These are phyloP conservation scores for Dysmachus trigonus DNA, from an alignment of 2,888 invertebrate genomes.

Conservation along the genomic window DNA sequence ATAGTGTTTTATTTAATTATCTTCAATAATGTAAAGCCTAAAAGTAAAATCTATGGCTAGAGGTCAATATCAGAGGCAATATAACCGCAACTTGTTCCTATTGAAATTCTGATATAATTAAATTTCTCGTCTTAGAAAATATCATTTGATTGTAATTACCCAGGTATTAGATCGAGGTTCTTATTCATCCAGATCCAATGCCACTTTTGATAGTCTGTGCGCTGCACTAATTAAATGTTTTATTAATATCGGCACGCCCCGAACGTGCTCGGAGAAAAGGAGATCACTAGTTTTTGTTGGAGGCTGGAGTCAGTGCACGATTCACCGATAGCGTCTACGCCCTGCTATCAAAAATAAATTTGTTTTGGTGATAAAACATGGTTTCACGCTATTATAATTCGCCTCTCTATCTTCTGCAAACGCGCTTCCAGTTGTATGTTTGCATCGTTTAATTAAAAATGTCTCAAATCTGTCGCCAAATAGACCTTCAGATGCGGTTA, in stretches of 20 bases:
- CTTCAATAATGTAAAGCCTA: background rate
- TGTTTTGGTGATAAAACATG: conserved; percentile 3
- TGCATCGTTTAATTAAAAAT: conserved; percentile 8
- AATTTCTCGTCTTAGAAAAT: background rate
- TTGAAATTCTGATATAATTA: background rate
- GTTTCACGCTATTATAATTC: background rate
- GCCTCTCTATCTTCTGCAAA: conserved; percentile 3
- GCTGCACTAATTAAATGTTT: background rate
- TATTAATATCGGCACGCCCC: background rate
- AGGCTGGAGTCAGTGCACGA: background rate
- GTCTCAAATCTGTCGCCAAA: background rate
- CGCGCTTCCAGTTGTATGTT: background rate
- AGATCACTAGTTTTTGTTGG: background rate
- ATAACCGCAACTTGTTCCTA: background rate
- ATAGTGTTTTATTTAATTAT: background rate
- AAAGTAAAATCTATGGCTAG: background rate
- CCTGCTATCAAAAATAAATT: conserved; percentile 3
- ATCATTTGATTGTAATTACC: background rate
- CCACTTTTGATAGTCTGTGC: background rate
- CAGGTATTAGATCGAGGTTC: background rate
- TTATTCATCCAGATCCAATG: background rate
- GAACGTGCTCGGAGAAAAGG: background rate
- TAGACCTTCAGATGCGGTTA: conserved; percentile 5
- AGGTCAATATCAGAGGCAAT: background rate
- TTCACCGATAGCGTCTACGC: background rate